These are phyloP conservation scores for Spodoptera picta DNA, from an alignment of 2,888 invertebrate genomes.

Conservation along the genomic window DNA sequence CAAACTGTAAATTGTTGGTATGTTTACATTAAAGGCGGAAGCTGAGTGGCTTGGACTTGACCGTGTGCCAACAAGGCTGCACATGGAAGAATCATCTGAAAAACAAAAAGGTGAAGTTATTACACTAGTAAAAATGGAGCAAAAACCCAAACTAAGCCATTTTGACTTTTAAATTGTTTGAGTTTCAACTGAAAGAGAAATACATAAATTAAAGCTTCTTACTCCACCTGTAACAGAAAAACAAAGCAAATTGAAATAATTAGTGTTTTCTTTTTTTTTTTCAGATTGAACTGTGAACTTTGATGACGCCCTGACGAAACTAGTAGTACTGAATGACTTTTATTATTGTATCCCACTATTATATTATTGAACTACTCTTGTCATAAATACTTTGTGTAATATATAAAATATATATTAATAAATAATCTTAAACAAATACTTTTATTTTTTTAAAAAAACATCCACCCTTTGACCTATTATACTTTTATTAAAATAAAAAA, in stretches of 20 bases:
- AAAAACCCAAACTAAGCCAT: constrained; percentile 82
- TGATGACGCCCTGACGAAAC: constrained; percentile 59
- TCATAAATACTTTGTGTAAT: constrained; percentile 61
- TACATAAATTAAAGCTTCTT: constrained; percentile 80
- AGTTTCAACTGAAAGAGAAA: constrained; percentile 78
- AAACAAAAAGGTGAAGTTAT: constrained; percentile 87
- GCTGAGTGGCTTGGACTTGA: constrained; percentile 90
- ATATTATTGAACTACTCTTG: constrained; percentile 62
- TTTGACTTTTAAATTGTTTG: constrained; percentile 67
- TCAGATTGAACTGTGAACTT: constrained; percentile 78
- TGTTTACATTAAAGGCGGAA: constrained; percentile 88
- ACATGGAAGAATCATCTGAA: constrained; percentile 87
- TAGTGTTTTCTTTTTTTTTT: constrained; percentile 69
- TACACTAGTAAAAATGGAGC: constrained; percentile 65
- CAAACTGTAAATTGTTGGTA: constrained; percentile 73
- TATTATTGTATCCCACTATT: constrained; percentile 64
- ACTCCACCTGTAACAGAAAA: constrained; percentile 86
- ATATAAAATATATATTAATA: constrained; percentile 62
- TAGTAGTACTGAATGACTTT: constrained; percentile 54
- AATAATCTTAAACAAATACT: constrained; percentile 62
- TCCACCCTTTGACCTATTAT: constrained; percentile 75
- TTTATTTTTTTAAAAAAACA: constrained; percentile 75
- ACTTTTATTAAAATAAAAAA: constrained; percentile 71
- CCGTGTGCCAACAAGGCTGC: constrained; percentile 90
- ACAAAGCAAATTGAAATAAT: constrained; percentile 81